A percentile compares a stretch with the other conserved stretches of the same genome.
Evolutionary conservation across 2,888 invertebrate genomes (phyloP).

Genomic region (Drosophila infuscata): DNA sequence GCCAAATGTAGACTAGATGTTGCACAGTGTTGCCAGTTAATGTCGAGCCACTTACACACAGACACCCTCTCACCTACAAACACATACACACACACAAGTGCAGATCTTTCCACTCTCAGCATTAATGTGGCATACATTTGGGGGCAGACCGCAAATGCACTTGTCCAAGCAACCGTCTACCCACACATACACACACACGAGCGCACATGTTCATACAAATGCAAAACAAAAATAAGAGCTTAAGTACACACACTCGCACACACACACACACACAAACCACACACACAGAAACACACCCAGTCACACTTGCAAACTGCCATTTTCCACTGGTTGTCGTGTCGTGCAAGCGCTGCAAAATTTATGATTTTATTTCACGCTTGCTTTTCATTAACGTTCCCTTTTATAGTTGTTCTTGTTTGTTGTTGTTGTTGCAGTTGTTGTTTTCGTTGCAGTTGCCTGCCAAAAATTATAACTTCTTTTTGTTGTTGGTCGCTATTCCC

Average conservation of each 20-base stretch:
- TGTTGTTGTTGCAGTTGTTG: conserved; percentile 20
- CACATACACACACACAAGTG: conserved; percentile 15
- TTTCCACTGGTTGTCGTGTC: conserved; percentile 43
- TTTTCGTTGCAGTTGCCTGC: conserved; percentile 36
- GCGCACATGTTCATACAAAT: conserved; percentile 53
- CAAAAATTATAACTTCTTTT: conserved; percentile 50
- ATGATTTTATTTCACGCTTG: conserved; percentile 81
- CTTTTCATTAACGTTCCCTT: conserved; percentile 75
- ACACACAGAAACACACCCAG: conserved; percentile 11
- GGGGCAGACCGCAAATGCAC: conserved; percentile 73
- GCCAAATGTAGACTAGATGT: conserved; percentile 50
- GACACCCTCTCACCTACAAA: conserved; percentile 22
- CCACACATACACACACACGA: conserved; percentile 28
- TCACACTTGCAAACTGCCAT: conserved; percentile 25
- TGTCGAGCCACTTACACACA: conserved; percentile 40
- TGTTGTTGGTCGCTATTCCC: conserved; percentile 59
- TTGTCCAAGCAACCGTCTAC: conserved; percentile 53
- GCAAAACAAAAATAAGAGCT: conserved; percentile 58
- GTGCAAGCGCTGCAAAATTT: conserved; percentile 71
- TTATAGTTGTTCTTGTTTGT: conserved; percentile 33
- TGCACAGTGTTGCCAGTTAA: conserved; percentile 46
- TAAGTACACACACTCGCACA: conserved; percentile 13
- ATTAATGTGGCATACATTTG: conserved; percentile 74
- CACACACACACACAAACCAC: background rate
- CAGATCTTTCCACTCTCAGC: conserved; percentile 52